Percentiles rank a stretch among this genome's conserved stretches.
Conservation (phyloP, 2,113 vertebrate genomes). For the Rhineura floridana region DNA sequence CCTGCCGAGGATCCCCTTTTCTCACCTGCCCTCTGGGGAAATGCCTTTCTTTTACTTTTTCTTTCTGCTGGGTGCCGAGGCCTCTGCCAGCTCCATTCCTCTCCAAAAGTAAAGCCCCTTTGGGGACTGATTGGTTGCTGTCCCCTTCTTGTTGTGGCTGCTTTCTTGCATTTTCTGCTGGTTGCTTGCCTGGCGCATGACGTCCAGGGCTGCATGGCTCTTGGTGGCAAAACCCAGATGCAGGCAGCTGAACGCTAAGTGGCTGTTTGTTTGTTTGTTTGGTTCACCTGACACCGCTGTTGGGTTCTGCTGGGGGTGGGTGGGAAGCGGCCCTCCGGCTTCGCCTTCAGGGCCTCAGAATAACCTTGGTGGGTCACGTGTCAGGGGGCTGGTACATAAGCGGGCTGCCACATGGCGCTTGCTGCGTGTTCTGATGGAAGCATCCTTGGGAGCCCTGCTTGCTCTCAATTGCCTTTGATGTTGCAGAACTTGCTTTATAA, state of each 20-base stretch:
- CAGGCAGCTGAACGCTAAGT: background rate
- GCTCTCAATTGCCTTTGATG: slow-evolving; percentile 35
- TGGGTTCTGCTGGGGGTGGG: background rate
- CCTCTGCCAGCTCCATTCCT: too few relatives aligned
- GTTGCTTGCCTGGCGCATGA: background rate
- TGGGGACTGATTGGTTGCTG: too few relatives aligned
- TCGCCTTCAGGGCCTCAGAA: accelerated
- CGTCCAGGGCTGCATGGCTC: background rate
- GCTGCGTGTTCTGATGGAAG: background rate
- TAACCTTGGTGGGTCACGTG: background rate
- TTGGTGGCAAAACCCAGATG: too few relatives aligned
- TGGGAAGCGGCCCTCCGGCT: background rate
- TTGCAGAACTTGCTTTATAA: slow-evolving; percentile 27
- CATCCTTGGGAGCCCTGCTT: slow-evolving; percentile 12
- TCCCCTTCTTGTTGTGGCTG: too few relatives aligned
- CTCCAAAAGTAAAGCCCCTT: too few relatives aligned
- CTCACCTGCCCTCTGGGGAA: too few relatives aligned
- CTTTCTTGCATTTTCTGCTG: background rate
- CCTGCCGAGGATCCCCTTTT: too few relatives aligned
- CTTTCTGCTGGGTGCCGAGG: too few relatives aligned
- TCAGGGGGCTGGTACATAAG: background rate
- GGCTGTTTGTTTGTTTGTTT: too few relatives aligned
- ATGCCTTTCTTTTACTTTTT: too few relatives aligned
- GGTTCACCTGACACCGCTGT: background rate
- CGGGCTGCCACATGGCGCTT: background rate